Base-by-base conservation (phyloP, 1,140 invertebrate species). In the Lordiphosa mommai region DNA sequence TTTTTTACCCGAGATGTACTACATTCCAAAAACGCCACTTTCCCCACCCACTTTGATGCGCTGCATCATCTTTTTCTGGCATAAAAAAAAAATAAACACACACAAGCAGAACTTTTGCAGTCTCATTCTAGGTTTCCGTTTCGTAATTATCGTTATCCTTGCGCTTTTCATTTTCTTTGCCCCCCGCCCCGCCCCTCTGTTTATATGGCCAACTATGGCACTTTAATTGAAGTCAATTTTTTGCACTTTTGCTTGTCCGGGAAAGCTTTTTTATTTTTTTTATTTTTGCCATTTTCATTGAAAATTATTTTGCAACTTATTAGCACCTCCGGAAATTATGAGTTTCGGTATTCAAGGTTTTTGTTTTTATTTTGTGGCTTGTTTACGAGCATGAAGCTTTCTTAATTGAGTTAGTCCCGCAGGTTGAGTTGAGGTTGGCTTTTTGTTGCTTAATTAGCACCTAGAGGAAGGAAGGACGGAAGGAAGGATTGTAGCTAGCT, bases 201-300 rank as follows among this genome's bases (percentile, higher is more conserved):
- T 82, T 82, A 82, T 84, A 63, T 68, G 64, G 57, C 72, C 76
- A 84, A 77, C 77, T 84, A 84, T 82, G 76, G 46, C 77, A 82
- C 77, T 82, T 82, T 82, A 82, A 82, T 82, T 82, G 76, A 71
- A 82, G 76, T 82, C 76, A 82, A 84, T 84, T 84, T 80, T 71
- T 82, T 82, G 16, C 67, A 71, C 77, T 67, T 47, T 84, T 43
- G 63, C 72, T 57, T 59, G 61, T 50, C 41, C 30, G 33, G 52
- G 60, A 37, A 66, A 71, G 44, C 61, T 66, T 51, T 52, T 34
- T 44, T 49, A n/a, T 43, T 41, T 46, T 14, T 33, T 23, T 16
- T n/a, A 1, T 13, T 27, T 29, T 4, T 14, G 44, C 52, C 56
- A 65, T 72, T 82, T 72, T 77, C 72, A 77, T 82, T 82, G 68